Conservation (phyloP, 2,888 invertebrate species). For the Choristoneura rosaceana region DNA sequence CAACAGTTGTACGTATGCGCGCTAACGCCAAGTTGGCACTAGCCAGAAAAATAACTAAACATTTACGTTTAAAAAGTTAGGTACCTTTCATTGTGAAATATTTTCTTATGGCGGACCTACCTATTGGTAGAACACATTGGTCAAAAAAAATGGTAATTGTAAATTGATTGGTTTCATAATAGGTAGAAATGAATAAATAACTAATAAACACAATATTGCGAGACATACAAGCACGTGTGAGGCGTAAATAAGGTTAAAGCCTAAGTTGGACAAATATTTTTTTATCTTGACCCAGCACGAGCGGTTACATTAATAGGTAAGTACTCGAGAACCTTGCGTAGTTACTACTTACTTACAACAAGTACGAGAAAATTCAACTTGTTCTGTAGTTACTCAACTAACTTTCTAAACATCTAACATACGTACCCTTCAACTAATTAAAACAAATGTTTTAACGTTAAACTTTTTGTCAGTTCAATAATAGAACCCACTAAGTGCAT, state of each 20-base stretch:
- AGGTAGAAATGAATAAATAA: slow-evolving; percentile 31
- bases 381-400: slow-evolving; percentile 77
- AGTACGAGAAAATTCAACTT: slow-evolving; percentile 72
- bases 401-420: slow-evolving; percentile 69
- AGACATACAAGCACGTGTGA: slow-evolving; percentile 28
- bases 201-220: slow-evolving; percentile 24
- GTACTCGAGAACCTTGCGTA: slow-evolving; percentile 69
- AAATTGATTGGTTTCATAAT: slow-evolving; percentile 35
- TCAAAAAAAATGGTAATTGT: background rate
- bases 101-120: background rate
- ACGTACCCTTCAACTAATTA: slow-evolving; percentile 40
- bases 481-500: slow-evolving; percentile 27
- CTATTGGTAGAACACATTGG: background rate
- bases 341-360: slow-evolving; percentile 67
- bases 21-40: too few relatives aligned
- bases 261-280: slow-evolving; percentile 58
- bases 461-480: slow-evolving; percentile 37
- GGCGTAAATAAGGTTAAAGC: slow-evolving; percentile 31
- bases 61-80: background rate
- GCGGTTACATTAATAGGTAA: slow-evolving; percentile 68
- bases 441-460: slow-evolving; percentile 44
- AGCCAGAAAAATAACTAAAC: too few relatives aligned
- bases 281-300: slow-evolving; percentile 70
- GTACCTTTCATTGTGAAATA: background rate
- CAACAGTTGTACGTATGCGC: too few relatives aligned